Conservation (phyloP, 2,797 vertebrate species). For the Artibeus lituratus region DNA sequence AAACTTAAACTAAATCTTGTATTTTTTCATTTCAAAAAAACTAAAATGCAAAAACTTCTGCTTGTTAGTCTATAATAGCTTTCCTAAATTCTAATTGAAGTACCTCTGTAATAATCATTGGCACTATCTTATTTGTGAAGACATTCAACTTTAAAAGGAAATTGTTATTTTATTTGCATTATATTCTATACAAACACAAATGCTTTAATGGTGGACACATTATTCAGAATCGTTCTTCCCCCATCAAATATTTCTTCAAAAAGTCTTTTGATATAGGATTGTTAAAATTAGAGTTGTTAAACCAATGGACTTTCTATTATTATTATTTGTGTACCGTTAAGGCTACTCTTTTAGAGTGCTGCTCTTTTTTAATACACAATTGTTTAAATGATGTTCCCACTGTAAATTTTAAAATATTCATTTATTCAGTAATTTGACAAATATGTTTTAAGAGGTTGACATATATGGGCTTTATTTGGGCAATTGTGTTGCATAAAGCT, state of each 20-base stretch:
- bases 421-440: background rate
- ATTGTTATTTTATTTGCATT: background rate
- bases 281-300: background rate
- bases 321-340: constrained; percentile 21
- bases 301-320: background rate
- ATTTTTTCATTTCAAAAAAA: background rate
- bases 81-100: background rate
- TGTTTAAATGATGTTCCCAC: background rate
- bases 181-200: background rate
- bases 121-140: background rate
- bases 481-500: background rate
- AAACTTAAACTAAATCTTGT: background rate
- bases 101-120: background rate
- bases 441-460: background rate
- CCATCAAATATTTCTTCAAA: background rate
- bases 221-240: background rate
- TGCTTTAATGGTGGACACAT: background rate
- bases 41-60: background rate
- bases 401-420: constrained; percentile 31
- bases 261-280: background rate
- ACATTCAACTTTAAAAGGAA: background rate
- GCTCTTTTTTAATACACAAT: background rate
- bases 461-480: background rate
- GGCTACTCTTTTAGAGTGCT: background rate
- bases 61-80: background rate